Evolutionary conservation across 2,113 vertebrate species (phyloP).

Genomic region (Callaeas wilsoni): DNA sequence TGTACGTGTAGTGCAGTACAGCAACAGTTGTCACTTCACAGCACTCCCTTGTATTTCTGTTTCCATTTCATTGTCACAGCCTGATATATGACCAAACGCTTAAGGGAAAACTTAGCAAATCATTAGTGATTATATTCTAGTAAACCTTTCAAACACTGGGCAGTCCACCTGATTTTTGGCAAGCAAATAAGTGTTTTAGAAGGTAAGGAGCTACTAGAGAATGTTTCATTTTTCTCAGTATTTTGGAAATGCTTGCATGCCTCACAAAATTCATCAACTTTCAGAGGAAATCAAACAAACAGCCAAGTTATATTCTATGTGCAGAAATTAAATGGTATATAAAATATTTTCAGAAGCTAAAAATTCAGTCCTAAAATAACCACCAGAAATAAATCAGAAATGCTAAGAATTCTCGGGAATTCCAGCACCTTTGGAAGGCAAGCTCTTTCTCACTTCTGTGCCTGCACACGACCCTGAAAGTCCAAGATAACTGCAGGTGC

Average conservation of each 20-base stretch:
- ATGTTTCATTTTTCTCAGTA: neutral
- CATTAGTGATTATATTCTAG: neutral
- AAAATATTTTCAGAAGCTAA: neutral
- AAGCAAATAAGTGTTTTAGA: neutral
- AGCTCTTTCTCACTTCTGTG: neutral
- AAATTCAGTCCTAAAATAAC: neutral
- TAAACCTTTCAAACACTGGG: neutral
- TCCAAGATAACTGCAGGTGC: neutral
- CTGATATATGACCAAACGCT: neutral
- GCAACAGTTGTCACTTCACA: neutral
- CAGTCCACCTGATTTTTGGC: neutral
- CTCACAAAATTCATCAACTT: neutral
- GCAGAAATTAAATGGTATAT: neutral
- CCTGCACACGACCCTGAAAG: neutral
- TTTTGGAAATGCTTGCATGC: neutral
- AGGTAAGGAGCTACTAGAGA: neutral
- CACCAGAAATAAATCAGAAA: neutral
- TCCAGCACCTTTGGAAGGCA: neutral
- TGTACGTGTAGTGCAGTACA: accelerated
- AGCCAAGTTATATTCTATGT: neutral
- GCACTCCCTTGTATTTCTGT: neutral
- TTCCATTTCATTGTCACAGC: neutral
- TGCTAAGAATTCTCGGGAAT: neutral
- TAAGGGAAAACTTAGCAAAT: neutral
- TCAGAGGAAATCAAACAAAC: neutral